Evolutionary conservation across 2,113 vertebrate species (phyloP), one percentile per base, ranked within the genome.

Genomic region (Macheiramphus alcinus): DNA sequence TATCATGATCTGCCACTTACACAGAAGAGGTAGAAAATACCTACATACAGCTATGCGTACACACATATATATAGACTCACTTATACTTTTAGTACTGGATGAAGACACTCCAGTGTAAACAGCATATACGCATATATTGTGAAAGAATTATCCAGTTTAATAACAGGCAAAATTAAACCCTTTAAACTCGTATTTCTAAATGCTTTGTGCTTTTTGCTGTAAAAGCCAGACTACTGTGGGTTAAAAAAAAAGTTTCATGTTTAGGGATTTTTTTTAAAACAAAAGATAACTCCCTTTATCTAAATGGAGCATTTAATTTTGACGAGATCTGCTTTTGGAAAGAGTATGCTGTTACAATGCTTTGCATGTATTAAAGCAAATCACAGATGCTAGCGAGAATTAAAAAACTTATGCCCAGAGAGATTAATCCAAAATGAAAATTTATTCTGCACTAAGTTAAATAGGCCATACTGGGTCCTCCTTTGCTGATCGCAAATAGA

Each of bases 281-380:
- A 95, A 59, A 95, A 75, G 11, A 36, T 18, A 43, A 80, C 73
- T 81, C 27, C 6, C 31, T 72, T 68, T 73, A 34, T 59, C 42
- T 92, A 93, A 96, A 82, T 19, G 25, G 16, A 91, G n/a, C 13
- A 53, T 88, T 83, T 56, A 36, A 73, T 86, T 94, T 67, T 87
- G 65, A 90, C 80, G 36, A 87, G 7, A 85, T 52, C 36, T 65
- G 40, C n/a, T 81, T 93, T 91, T 85, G 70, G 56, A 82, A 67
- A 16, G 43, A 71, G n/a, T 22, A 65, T 3, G 5, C 31, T 82
- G 34, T 85, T 85, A 93, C 19, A 90, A 68, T 48, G 40, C 53
- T 88, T 91, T 95, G 85, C 78, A 82, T 96, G 53, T 65, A 75
- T 85, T 93, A 95, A 94, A 70, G 70, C 58, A 90, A 91, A 93